Evolutionary conservation across 2,797 vertebrate species (phyloP), one percentile per base, ranked within the genome.

Genomic region (Poecilia picta): DNA sequence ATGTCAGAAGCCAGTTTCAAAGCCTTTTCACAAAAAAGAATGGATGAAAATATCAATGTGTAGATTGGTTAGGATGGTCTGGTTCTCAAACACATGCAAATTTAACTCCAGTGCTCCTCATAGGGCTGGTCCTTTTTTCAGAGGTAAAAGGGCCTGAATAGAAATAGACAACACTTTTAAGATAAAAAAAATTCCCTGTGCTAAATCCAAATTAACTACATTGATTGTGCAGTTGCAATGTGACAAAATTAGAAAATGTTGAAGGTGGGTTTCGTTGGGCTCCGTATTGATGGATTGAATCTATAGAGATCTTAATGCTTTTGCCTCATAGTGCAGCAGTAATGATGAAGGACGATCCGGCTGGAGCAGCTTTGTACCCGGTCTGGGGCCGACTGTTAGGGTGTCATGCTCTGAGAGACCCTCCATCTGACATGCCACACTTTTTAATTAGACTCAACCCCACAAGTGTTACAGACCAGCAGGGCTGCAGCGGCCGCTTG

Each of bases 361-460:
- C 81, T 57, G 81, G 79, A 81, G 78, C 33, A 83, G 85, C 82
- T 76, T 75, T 46, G 59, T 36, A 39, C 75, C 64, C 64, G 2
- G 55, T 55, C 80, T 45, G 72, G 41, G 81, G 20, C 81, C 6
- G 59, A 78, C 75, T 75, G 72, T 78, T 81, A 74, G 75, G 72
- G 83, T 73, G 77, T 87, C 76, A 59, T 41, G 78, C 81, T 83
- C 68, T 2, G 23, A 79, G 73, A 88, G 85, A 80, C 82, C 87
- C 74, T 51, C 71, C 85, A 81, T 79, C 88, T 83, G 87, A 91
- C 89, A 91, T 78, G 85, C 77, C 83, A 72, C 85, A 73, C 86
- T 93, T 91, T 72, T 89, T 94, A 94, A 95, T 94, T 92, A 93
- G 89, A 85, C 80, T 72, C 49, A 85, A 43, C 74, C 80, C 81